Conservation (phyloP, 2,797 vertebrate genomes). For the Syngnathus acus region DNA sequence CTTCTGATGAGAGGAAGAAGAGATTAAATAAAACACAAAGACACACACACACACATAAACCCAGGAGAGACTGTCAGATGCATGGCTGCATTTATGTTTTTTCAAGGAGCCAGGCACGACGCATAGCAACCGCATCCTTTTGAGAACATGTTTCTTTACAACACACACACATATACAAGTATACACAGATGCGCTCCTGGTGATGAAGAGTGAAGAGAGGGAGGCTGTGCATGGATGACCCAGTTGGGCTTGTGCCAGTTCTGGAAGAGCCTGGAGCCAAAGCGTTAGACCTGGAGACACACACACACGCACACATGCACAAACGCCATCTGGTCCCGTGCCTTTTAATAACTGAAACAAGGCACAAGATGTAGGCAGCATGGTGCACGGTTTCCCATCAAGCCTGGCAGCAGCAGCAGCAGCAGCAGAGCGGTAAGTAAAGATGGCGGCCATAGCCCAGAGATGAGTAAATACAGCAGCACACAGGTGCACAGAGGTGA, state of each 20-base stretch:
- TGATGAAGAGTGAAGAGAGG: conserved; percentile 47
- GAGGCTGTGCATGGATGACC: conserved; percentile 71
- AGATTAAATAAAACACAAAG: conserved; percentile 24
- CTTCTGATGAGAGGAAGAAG: conserved; percentile 42
- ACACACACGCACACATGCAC: conserved; percentile 41
- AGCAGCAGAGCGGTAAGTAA: conserved; percentile 50
- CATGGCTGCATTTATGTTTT: conserved; percentile 38
- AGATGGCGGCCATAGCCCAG: conserved; percentile 52
- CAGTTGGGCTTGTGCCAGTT: conserved; percentile 74
- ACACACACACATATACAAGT: conserved; percentile 35
- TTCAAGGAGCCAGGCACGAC: conserved; percentile 24
- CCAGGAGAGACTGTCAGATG: conserved; percentile 47
- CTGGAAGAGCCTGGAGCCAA: conserved; percentile 69
- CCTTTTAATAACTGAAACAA: conserved; percentile 73
- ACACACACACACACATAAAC: conserved; percentile 27
- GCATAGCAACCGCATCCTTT: conserved; percentile 21
- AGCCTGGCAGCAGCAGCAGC: conserved; percentile 54
- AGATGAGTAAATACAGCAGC: conserved; percentile 55
- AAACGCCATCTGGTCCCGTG: conserved; percentile 67
- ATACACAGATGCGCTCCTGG: conserved; percentile 61
- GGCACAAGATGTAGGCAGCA: conserved; percentile 71
- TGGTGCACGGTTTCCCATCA: conserved; percentile 69
- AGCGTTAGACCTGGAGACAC: conserved; percentile 61
- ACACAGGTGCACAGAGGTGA: conserved; percentile 41
- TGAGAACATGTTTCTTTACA: conserved; percentile 33